Base-by-base conservation (phyloP, 2,113 vertebrate genomes). In the Boulengeromyrus knoepffleri region DNA sequence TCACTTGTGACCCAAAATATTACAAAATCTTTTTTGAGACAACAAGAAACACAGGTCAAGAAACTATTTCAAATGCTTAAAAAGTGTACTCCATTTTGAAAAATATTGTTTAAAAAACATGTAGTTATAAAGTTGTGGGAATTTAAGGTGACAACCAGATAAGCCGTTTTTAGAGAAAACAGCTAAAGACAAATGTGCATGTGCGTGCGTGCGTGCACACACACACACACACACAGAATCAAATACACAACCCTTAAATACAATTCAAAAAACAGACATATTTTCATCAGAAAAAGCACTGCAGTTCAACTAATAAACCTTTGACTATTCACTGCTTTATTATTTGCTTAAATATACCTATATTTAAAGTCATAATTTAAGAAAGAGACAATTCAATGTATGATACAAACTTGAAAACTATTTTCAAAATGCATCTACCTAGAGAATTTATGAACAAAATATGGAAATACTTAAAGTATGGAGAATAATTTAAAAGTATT, bases 281-380 rank as follows among this genome's bases (percentile, higher is more conserved):
- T 27, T 66, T 50, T 85, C 12, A 89, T 31, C 9, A 3, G 3
- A 45, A 56, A 84, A 49, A 56, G 42, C 36, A 58, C 36, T 45
- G 39, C 6, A 83, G 53, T 58, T 62, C 87, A 62, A 36, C 74
- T 42, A 21, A 7, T 39, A n/a, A 94, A 93, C 92, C 92, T 96
- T 93, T 95, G 93, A 93, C 93, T 84, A 46, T 92, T 92, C 92
- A 90, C 93, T 94, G 92, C 93, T 85, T 91, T 93, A 93, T 93
- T 88, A 90, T 90, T 89, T 91, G 92, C 90, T 31, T 62, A 66
- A 45, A 19, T n/a, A 36, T 56, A n/a, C 49, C 49, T 27, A 77
- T n/a, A 56, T 45, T 88, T 88, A 45, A 88, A n/a, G n/a, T 42
- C 39, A 42, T 62, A 87, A 13, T 19, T 88, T 66, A 62, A 27